Evolutionary conservation across 2,113 vertebrate genomes (phyloP).

Genomic region (Leuciscus idus): DNA sequence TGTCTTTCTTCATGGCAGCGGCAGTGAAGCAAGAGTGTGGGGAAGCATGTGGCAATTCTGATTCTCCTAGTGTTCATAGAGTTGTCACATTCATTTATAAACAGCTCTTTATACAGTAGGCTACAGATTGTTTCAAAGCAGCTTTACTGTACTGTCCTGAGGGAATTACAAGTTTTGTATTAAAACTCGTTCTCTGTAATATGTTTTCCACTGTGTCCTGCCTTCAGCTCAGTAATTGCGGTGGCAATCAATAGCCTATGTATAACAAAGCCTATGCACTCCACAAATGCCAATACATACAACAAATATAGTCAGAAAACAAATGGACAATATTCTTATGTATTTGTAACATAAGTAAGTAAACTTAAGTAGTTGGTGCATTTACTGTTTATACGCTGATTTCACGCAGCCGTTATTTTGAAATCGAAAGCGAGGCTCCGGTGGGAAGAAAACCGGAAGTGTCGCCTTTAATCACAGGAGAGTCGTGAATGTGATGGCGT

Average conservation of each 20-base stretch:
- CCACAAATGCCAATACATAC: not conserved
- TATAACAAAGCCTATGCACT: conserved; percentile 22
- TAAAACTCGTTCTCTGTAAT: not conserved
- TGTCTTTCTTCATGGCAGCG: not conserved
- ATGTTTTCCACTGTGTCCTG: not conserved
- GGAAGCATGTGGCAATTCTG: not conserved
- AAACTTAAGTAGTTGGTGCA: not conserved
- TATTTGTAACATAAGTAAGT: no score
- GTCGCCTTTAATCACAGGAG: no score
- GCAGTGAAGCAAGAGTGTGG: not conserved
- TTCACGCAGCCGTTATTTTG: no score
- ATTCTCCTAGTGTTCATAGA: not conserved
- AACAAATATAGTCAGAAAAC: not conserved
- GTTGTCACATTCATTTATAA: not conserved
- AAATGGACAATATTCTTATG: not conserved
- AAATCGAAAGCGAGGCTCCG: no score
- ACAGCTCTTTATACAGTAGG: not conserved
- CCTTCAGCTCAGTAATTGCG: not conserved
- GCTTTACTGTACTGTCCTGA: not conserved
- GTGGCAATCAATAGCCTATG: not conserved
- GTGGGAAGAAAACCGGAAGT: no score
- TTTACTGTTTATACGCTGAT: not conserved
- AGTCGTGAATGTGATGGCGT: no score
- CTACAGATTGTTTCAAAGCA: not conserved
- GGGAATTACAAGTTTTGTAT: not conserved